These are phyloP conservation scores for Watsonalla cultraria DNA, from an alignment of 2,888 invertebrate species.

Conservation along the genomic window DNA sequence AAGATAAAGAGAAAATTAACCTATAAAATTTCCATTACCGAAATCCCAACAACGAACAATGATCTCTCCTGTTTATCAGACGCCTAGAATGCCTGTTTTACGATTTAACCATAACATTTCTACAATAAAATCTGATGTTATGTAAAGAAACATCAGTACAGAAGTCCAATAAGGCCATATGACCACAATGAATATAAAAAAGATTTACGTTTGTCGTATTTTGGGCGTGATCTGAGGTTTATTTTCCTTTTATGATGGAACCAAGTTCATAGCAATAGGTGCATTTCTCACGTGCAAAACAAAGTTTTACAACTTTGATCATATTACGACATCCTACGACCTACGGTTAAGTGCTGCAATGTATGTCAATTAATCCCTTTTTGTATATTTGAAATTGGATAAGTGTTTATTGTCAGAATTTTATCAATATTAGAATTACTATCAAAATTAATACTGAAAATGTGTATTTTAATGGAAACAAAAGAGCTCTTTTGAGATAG, in stretches of 20 bases:
- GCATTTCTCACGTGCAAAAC: background rate
- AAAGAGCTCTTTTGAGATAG: slow-evolving; percentile 15
- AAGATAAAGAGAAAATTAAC: slow-evolving; percentile 46
- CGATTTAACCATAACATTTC: slow-evolving; percentile 49
- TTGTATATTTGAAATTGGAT: no score
- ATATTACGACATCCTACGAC: no score
- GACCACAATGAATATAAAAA: slow-evolving; percentile 42
- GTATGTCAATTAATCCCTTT: no score
- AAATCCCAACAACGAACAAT: slow-evolving; percentile 34
- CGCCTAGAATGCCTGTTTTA: slow-evolving; percentile 52
- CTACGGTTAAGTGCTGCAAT: no score
- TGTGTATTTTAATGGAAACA: no score
- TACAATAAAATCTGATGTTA: slow-evolving; percentile 54
- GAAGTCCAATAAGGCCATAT: slow-evolving; percentile 41
- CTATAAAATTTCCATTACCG: slow-evolving; percentile 54
- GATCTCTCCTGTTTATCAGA: slow-evolving; percentile 45
- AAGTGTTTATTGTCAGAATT: no score
- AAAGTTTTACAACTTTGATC: no score
- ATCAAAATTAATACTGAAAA: no score
- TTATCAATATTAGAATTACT: no score
- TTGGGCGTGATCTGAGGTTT: slow-evolving; percentile 23
- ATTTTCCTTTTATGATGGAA: slow-evolving; percentile 12
- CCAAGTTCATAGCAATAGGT: slow-evolving; percentile 4
- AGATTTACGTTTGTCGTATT: slow-evolving; percentile 37
- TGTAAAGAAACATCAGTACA: slow-evolving; percentile 44